Evolutionary conservation across 1,140 invertebrate genomes (phyloP), one percentile per base, ranked within the genome.

Genomic region (Pentalonia nigronervosa): DNA sequence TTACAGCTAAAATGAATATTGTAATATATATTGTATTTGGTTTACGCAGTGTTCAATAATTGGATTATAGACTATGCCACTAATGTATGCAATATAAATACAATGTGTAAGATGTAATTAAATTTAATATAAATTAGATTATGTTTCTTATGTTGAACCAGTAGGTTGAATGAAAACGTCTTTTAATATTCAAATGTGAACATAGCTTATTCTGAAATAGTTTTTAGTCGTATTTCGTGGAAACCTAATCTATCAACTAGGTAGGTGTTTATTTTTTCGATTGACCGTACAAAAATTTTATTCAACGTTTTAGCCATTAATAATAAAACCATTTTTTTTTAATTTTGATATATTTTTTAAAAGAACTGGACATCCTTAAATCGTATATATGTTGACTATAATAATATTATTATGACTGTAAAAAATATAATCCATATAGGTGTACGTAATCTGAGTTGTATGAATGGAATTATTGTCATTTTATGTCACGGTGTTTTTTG

Each of bases 291-390:
- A 0, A 30, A 21, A 76, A 21, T 76, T 11, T 76, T 14, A 4
- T n/a, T n/a, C 60, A 14, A n/a, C 0, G n/a, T 30, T 1, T 67
- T 67, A n/a, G 30, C 60, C 14, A 14, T 2, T 76, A 76, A 76
- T n/a, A 76, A 76, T 76, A n/a, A n/a, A n/a, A 7, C n/a, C 0
- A 7, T 76, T 67, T 67, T 67, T 67, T 4, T 14, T 67, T 30
- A 14, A 9, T 60, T 60, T 60, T 60, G 56, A 60, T 30, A 60
- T 30, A 25, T 30, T 60, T 30, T 67, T 14, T 67, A n/a, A 14
- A n/a, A 67, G 6, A 3, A 17, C 60, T 20, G 0, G 20, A 0
- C 0, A 14, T 0, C 30, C 30, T 60, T 14, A 30, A n/a, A 7
- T 30, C 30, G 25, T 30, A 30, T 67, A 14, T 3, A 41, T 41